Evolutionary conservation across 2,113 vertebrate species (phyloP), one percentile per base, ranked within the genome.

Genomic region (Tragelaphus buxtoni): DNA sequence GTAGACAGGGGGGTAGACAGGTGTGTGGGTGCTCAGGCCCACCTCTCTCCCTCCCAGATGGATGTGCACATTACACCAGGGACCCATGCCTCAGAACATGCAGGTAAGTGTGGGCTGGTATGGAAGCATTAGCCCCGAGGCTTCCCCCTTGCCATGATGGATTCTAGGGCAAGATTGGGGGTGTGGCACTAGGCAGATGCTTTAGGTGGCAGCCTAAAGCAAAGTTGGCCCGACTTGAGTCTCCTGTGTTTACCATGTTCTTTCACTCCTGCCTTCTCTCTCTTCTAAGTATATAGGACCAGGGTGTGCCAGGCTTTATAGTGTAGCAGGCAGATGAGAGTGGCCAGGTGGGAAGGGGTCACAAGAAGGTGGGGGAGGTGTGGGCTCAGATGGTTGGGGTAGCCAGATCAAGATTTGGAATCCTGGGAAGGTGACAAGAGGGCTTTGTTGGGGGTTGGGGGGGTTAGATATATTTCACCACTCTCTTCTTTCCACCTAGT

Each of bases 21-120:
- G 47, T 51, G 28, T 26, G 7, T 83, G 20, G 45, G 13, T 85
- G 65, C 76, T 96, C 87, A 97, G 84, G 26, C 89, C 51, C 6
- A 30, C 10, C 58, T 86, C 0, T 96, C 24, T 97, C n/a, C 51
- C 8, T 94, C 91, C 49, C 98, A 99, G 99, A 99, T 99, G 98
- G 99, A 99, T 58, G 99, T 99, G 88, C 99, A 99, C 72, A 99
- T 99, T 93, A 99, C 99, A 0, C 99, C 99, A 1, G 99, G 99
- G 74, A 99, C 99, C 58, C 99, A 99, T 9, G 99, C 98, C 65
- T 99, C 99, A 26, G 99, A 99, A 97, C 99, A 99, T 5, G 99
- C 99, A 98, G 99, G 99, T 99, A 98, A 98, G 95, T 26, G 26
- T 95, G 96, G 45, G 28, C 90, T 77, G 39, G 24, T 53, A 51